These are phyloP conservation scores for Orthosia incerta DNA, from an alignment of 2,888 invertebrate genomes.

Conservation along the genomic window DNA sequence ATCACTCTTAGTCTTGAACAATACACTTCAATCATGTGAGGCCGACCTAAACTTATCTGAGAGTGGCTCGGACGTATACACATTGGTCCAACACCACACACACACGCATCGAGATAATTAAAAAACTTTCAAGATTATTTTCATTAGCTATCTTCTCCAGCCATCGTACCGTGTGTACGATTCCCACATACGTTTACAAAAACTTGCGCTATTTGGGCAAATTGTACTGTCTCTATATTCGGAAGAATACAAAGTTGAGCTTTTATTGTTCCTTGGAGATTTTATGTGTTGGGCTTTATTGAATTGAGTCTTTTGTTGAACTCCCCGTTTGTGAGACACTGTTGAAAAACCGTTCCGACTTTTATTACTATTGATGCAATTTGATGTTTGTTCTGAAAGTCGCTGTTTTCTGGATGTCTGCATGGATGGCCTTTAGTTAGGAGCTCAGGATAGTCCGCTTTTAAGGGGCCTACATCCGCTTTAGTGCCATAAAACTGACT, in stretches of 20 bases:
- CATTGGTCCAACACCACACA: constrained; percentile 21
- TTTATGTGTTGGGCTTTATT: constrained; percentile 74
- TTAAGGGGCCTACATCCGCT: too few species aligned
- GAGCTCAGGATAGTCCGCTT: background rate
- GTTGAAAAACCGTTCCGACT: constrained; percentile 56
- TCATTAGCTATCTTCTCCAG: constrained; percentile 65
- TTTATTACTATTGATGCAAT: constrained; percentile 56
- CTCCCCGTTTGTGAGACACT: constrained; percentile 49
- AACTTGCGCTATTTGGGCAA: constrained; percentile 68
- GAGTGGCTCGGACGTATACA: constrained; percentile 49
- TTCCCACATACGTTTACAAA: constrained; percentile 57
- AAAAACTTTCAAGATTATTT: constrained; percentile 79
- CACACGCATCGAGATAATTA: constrained; percentile 73
- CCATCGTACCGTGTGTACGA: constrained; percentile 34
- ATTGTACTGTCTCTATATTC: constrained; percentile 65
- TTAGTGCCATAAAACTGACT: too few species aligned
- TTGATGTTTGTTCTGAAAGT: constrained; percentile 33
- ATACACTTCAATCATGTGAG: constrained; percentile 71
- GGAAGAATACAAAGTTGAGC: constrained; percentile 72
- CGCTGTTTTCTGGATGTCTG: background rate
- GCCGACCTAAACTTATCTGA: constrained; percentile 60
- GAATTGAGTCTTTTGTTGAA: constrained; percentile 73
- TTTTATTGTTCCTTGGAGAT: constrained; percentile 73
- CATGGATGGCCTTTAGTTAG: background rate
- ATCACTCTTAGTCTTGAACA: constrained; percentile 64